Conservation (phyloP, 2,113 vertebrate species). For the Hymenochirus boettgeri region DNA sequence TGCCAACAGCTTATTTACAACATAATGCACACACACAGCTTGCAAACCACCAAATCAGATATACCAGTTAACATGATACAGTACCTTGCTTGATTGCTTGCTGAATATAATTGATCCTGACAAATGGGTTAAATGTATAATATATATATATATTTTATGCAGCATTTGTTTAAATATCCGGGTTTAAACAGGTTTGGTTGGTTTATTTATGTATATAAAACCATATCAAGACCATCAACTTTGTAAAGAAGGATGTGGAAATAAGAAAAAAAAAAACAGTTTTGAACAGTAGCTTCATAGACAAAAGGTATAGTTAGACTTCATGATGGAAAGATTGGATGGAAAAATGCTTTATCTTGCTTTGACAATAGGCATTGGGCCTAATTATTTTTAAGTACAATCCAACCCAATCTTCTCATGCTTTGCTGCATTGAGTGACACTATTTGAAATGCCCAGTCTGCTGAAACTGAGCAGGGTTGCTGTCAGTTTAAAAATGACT, state of each 20-base stretch:
- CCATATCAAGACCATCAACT: conserved; percentile 38
- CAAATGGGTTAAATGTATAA: conserved; percentile 13
- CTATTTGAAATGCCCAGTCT: conserved; percentile 92
- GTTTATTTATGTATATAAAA: conserved; percentile 32
- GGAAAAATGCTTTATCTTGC: conserved; percentile 53
- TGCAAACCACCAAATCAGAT: too few species aligned
- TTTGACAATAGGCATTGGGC: conserved; percentile 63
- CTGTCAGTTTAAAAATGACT: conserved; percentile 99
- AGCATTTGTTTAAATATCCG: conserved; percentile 10
- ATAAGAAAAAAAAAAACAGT: conserved; percentile 24
- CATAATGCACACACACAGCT: too few species aligned
- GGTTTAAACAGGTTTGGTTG: conserved; percentile 13
- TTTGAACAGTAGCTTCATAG: conserved; percentile 30
- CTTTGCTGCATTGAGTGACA: conserved; percentile 77
- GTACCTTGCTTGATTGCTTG: too few species aligned
- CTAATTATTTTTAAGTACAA: conserved; percentile 83
- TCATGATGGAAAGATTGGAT: conserved; percentile 36
- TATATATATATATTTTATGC: conserved; percentile 1
- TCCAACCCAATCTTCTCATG: conserved; percentile 77
- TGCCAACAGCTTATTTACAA: too few species aligned
- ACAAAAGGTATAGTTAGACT: conserved; percentile 32
- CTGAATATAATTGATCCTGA: too few species aligned
- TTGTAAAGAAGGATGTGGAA: conserved; percentile 7
- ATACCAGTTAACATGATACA: too few species aligned
- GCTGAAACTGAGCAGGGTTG: conserved; percentile 98